Evolutionary conservation across 2,113 vertebrate species (phyloP), one percentile per base, ranked within the genome.

Genomic region (Canis aureus): DNA sequence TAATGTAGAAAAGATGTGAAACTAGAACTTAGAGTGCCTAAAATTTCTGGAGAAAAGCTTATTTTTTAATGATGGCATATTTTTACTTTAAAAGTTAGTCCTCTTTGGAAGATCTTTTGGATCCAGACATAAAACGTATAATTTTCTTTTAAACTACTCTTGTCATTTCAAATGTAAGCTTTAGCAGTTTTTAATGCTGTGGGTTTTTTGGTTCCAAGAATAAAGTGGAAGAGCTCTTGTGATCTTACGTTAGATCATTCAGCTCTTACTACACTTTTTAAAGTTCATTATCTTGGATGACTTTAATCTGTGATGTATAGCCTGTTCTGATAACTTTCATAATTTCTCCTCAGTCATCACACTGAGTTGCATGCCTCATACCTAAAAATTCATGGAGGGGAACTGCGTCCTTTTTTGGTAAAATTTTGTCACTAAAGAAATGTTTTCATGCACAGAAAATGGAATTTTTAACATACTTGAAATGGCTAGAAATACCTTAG

Each of bases 101-200:
- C 15, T 32, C 51, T 92, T 79, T 88, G 57, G 55, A 79, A 57
- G 57, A 93, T 12, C 29, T 62, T 89, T 97, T 88, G 69, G 64
- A 93, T 91, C 74, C 43, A 96, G 73, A 71, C 10, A 79, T 51
- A 67, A 89, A 94, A 76, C 29, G 64, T 80, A 59, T 0, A 51
- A 32, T 96, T 87, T 86, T 94, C 53, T 96, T 91, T 55, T 92
- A 25, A 88, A n/a, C 92, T 66, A 55, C 49, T 91, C 59, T 97
- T 82, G 74, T 79, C 29, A 64, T 71, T 92, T 92, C 60, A 94
- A 62, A 92, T 83, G 19, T 79, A 83, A 91, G 35, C 13, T 69
- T 83, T 78, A 79, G 69, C 20, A 20, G 22, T 57, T 55, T 29
- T 62, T 62, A 84, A 89, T 73, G n/a, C 43, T 80, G 3, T 73